Conservation (phyloP, 2,797 vertebrate genomes). For the Anguilla anguilla region DNA sequence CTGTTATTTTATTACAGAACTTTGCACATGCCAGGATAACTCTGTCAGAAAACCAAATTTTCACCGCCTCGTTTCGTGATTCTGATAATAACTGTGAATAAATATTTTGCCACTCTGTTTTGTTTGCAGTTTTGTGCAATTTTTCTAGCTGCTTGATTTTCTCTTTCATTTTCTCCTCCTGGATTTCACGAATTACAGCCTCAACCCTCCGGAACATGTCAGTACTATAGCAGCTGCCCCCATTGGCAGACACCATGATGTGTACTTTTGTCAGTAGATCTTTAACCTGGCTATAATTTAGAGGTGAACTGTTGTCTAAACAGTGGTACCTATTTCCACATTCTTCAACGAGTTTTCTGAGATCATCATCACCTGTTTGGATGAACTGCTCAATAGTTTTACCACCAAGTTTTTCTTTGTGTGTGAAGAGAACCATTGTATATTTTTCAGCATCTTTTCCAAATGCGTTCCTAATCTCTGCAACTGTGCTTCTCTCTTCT, state of each 20-base stretch:
- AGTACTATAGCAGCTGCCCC: not conserved
- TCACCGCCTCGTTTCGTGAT: not conserved
- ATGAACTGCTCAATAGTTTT: not conserved
- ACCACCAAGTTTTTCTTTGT: constrained; percentile 30
- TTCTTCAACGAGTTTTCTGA: not conserved
- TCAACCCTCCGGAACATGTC: not conserved
- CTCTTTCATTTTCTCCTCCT: not conserved
- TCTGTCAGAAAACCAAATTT: not conserved
- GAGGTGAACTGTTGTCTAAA: not conserved
- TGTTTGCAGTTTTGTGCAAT: too few relatives aligned
- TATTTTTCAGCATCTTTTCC: constrained; percentile 30
- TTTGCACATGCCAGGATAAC: not conserved
- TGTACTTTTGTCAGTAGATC: not conserved
- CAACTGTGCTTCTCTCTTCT: constrained; percentile 20
- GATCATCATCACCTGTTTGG: not conserved
- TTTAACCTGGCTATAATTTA: not conserved
- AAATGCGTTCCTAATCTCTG: constrained; percentile 36
- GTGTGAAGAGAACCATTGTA: constrained; percentile 41
- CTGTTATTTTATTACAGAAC: not conserved
- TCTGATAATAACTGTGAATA: not conserved
- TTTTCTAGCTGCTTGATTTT: not conserved
- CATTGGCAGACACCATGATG: not conserved
- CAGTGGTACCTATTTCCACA: constrained; percentile 14
- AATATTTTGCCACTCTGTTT: constrained; percentile 1
- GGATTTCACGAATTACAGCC: not conserved